Base-by-base conservation (phyloP, 2,797 vertebrate genomes). In the Remorina albescens region DNA sequence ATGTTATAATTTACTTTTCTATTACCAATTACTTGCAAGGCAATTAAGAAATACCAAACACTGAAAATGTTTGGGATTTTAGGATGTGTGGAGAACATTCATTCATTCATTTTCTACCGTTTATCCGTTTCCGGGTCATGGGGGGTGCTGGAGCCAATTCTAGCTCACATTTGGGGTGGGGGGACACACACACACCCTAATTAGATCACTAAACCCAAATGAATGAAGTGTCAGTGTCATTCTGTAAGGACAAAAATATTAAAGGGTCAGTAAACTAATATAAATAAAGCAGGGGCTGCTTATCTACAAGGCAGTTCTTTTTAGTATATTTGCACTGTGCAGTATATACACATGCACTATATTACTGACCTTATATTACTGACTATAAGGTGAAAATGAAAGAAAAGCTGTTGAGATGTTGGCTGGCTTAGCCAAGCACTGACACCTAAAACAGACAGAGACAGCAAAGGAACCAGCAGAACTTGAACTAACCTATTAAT, bases 21-120 rank as follows among this genome's bases (percentile, higher is more conserved):
- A 25, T 32, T 51, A 9, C 34, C 21, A 56, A 28, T 68, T 67
- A 51, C 28, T 56, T 66, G 44, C 23, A 28, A 46, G 18, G 30
- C 18, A 68, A 59, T 59, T 21, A 71, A 50, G 34, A 64, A 56
- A 51, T 58, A 59, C 34, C 44, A 19, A 41, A n/a, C 47, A 49
- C 1, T 65, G 41, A 64, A 70, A 71, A 30, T 36, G 64, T 57
- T 53, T 66, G 6, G 18, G 51, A 49, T 42, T 64, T 49, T 21
- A 68, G 34, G 37, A 55, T 46, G 37, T 64, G 16, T 30, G 23
- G 26, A 71, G 42, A 57, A 46, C 36, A 30, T n/a, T n/a, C n/a
- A n/a, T n/a, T n/a, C 30, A 30, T 30, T 6, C 30, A 30, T 30
- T 30, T 3, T 30, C 6, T 30, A 30, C 30, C 30, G 6, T 6